Base-by-base conservation (phyloP, 2,113 vertebrate genomes). In the Trichomycterus rosablanca region DNA sequence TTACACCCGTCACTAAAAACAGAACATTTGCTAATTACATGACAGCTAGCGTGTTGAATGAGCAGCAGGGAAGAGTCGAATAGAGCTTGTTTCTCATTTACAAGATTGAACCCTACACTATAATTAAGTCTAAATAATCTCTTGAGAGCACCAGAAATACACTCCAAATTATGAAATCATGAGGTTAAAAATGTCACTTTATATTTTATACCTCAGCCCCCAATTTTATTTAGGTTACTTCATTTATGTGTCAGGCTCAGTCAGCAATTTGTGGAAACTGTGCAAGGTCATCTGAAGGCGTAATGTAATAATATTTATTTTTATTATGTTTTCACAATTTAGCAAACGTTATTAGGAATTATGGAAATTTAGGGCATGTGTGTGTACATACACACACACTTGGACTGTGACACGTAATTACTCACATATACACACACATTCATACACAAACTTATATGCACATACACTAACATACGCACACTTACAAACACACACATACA, bases 11-110 rank as follows among this genome's bases (percentile, higher is more conserved):
- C 48, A 62, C 43, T 71, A 74, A 82, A 78, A 74, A 75, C 67
- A 75, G 77, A 81, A 63, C 77, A 74, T 71, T 74, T 83, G 72
- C 81, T 82, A 84, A 83, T 86, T 81, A 82, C 76, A 78, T 51
- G 74, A 80, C 76, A 72, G 71, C 61, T 66, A 24, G 24, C 5
- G 5, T 14, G 37, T 40, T 53, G 28, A 30, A 60, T 11, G 18
- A 67, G 30, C 40, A 44, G 32, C 20, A 30, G 12, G 34, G n/a
- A 22, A 40, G 22, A 26, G 49, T 54, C 40, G 32, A n/a, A 50
- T 58, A 28, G 28, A 62, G 20, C 14, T 46, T 15, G 66, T 35
- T 19, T 55, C 49, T 64, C 24, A 68, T n/a, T 40, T 46, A 23
- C 4, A 26, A 23, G 53, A 20, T 19, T 35, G 15, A 59, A 67